Percentiles rank a stretch among this genome's conserved stretches.
phyloP scores from a whole-genome alignment of 2,888 invertebrate species.

The Nemurella pictetii region DNA sequence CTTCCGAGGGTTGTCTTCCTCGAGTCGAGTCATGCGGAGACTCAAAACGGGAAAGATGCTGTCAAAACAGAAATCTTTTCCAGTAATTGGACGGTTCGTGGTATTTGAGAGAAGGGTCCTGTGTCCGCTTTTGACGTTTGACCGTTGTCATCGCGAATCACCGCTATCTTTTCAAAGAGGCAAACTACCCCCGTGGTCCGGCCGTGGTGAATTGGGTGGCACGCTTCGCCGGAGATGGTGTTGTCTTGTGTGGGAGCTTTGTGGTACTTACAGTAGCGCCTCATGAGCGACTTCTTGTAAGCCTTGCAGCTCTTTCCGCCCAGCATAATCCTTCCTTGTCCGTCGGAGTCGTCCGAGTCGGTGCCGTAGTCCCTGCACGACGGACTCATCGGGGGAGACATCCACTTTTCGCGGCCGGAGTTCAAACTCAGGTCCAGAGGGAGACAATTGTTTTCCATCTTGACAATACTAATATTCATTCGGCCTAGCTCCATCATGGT shows the following conservation, averaged over 20 bases:
- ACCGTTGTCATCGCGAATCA: neutral
- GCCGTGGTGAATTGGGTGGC: too few species aligned
- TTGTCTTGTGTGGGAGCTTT: neutral
- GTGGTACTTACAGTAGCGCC: slow-evolving; percentile 87
- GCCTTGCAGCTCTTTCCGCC: slow-evolving; percentile 64
- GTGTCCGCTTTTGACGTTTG: neutral
- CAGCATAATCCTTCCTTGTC: slow-evolving; percentile 48
- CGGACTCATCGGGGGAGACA: slow-evolving; percentile 51
- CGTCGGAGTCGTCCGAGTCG: slow-evolving; percentile 81
- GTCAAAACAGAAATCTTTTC: neutral
- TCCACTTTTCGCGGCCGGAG: slow-evolving; percentile 43
- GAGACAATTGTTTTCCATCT: slow-evolving; percentile 46
- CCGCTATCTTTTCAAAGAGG: neutral
- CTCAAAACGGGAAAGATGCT: neutral
- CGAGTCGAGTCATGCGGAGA: too few species aligned
- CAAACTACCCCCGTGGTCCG: neutral
- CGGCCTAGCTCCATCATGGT: slow-evolving; percentile 35
- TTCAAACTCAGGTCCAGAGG: slow-evolving; percentile 78
- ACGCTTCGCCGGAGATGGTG: too few species aligned
- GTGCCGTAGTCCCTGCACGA: slow-evolving; percentile 66
- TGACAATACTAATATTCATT: neutral
- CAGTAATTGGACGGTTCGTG: neutral
- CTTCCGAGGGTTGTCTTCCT: too few species aligned
- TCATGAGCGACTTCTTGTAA: slow-evolving; percentile 91
- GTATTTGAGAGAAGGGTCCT: neutral